Conservation (phyloP, 2,113 vertebrate genomes). For the Microtus oregoni region DNA sequence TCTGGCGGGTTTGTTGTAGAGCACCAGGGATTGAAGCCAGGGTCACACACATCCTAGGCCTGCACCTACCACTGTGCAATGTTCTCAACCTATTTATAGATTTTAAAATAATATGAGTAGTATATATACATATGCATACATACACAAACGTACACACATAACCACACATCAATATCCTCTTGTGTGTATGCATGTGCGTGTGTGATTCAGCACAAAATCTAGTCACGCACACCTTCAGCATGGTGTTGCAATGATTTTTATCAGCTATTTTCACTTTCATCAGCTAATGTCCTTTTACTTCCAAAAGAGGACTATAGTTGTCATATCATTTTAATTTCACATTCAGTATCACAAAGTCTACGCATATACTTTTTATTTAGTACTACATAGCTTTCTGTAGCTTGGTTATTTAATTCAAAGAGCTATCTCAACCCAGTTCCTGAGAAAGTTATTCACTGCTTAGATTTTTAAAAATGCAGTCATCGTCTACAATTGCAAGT, state of each 20-base stretch:
- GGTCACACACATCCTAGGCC: neutral
- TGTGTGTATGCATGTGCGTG: neutral
- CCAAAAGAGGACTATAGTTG: neutral
- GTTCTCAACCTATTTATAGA: neutral
- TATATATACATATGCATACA: neutral
- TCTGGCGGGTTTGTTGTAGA: neutral
- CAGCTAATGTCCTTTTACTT: neutral
- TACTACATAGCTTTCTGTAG: neutral
- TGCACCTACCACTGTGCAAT: too few species aligned
- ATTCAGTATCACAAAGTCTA: neutral
- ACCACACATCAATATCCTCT: neutral
- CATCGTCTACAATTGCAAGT: neutral
- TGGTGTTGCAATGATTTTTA: neutral
- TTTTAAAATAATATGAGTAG: slow-evolving; percentile 44
- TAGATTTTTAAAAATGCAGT: neutral
- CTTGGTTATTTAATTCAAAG: neutral
- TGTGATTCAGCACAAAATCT: neutral
- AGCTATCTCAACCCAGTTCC: neutral
- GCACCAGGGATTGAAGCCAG: too few species aligned
- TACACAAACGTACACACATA: neutral
- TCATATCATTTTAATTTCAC: neutral
- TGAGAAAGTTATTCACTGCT: neutral
- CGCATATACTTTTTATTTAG: neutral
- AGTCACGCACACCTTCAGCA: neutral
- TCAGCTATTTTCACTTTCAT: neutral